These are phyloP conservation scores for Torymus texanus DNA, from an alignment of 2,888 invertebrate genomes.

Conservation along the genomic window DNA sequence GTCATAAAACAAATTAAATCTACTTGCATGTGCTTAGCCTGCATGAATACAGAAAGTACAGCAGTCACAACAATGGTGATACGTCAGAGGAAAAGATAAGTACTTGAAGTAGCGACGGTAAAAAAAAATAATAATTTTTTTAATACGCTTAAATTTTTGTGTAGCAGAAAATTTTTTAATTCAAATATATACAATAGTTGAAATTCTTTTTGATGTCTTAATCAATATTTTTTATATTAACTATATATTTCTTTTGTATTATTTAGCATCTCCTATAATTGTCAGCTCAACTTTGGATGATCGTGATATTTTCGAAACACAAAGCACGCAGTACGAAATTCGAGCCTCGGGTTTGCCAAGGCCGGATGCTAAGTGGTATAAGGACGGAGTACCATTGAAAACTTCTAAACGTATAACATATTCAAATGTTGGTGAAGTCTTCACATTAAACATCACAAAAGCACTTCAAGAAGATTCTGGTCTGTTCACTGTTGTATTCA, in stretches of 20 bases:
- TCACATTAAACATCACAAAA: slow-evolving; percentile 84
- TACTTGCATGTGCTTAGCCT: slow-evolving; percentile 53
- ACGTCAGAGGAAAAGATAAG: slow-evolving; percentile 26
- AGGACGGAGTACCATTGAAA: slow-evolving; percentile 84
- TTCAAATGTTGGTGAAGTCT: slow-evolving; percentile 77
- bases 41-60: slow-evolving; percentile 54
- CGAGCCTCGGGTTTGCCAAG: slow-evolving; percentile 86
- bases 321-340: slow-evolving; percentile 87
- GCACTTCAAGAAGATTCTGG: slow-evolving; percentile 86
- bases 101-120: slow-evolving; percentile 11
- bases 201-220: background rate
- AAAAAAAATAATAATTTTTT: slow-evolving; percentile 7
- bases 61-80: slow-evolving; percentile 5
- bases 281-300: slow-evolving; percentile 85
- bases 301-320: slow-evolving; percentile 86
- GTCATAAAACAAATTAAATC: slow-evolving; percentile 33
- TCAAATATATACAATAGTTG: background rate
- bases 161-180: slow-evolving; percentile 1
- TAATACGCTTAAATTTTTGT: slow-evolving; percentile 23
- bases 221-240: background rate
- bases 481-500: slow-evolving; percentile 87
- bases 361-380: slow-evolving; percentile 87
- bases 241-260: slow-evolving; percentile 15
- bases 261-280: slow-evolving; percentile 83
- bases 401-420: slow-evolving; percentile 76